These are phyloP conservation scores for Linyphia triangularis DNA, from an alignment of 2,888 invertebrate genomes.

Conservation along the genomic window DNA sequence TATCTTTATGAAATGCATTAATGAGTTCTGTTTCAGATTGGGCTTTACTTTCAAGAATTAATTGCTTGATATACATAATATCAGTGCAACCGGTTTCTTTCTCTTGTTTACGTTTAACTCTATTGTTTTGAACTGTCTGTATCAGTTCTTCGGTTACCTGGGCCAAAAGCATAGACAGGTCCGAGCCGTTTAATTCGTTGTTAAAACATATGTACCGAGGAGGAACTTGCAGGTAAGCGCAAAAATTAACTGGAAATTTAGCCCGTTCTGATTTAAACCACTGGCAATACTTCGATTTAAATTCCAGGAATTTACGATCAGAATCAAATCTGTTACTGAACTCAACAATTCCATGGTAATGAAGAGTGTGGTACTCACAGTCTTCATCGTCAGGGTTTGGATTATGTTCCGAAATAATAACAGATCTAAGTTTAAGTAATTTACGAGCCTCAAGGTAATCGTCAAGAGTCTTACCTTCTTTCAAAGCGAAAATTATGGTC, in stretches of 20 bases:
- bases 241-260: background rate
- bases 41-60: background rate
- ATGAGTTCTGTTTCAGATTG: background rate
- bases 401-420: background rate
- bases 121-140: background rate
- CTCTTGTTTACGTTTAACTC: background rate
- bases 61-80: constrained; percentile 1
- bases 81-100: background rate
- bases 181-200: background rate
- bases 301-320: background rate
- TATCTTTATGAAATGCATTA: background rate
- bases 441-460: background rate
- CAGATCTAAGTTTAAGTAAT: background rate
- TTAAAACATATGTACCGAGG: background rate
- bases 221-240: background rate
- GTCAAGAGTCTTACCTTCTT: background rate
- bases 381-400: background rate
- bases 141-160: background rate
- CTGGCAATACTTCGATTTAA: background rate
- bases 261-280: background rate
- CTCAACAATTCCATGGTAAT: background rate
- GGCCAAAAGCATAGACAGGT: background rate
- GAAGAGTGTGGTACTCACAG: background rate
- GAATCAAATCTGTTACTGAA: background rate
- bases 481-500: no score